phyloP scores from a whole-genome alignment of 2,113 vertebrate genomes.

The Salminus brasiliensis region DNA sequence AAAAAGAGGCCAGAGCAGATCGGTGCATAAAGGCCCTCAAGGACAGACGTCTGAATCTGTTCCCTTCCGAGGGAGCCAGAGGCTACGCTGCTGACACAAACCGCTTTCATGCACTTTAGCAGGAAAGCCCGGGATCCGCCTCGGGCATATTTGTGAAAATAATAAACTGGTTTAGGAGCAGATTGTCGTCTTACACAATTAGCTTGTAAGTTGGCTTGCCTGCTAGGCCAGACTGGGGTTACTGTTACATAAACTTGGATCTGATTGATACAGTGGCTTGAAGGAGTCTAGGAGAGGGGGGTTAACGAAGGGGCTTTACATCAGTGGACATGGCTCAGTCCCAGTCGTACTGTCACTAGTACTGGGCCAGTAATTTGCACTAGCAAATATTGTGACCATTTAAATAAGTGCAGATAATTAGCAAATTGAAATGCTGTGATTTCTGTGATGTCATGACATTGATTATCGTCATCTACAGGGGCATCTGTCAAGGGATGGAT shows the following conservation, averaged over 20 bases:
- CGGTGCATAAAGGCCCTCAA: constrained; percentile 44
- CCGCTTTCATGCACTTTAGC: constrained; percentile 66
- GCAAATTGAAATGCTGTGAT: too few species aligned
- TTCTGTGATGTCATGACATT: too few species aligned
- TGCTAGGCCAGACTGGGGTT: constrained; percentile 64
- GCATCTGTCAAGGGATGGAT: too few species aligned
- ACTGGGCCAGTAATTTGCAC: too few species aligned
- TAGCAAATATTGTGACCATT: too few species aligned
- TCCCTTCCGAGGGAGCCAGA: constrained; percentile 40
- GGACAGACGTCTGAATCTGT: constrained; percentile 46
- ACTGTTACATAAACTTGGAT: constrained; percentile 48
- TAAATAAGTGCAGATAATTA: too few species aligned
- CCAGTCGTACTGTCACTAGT: too few species aligned
- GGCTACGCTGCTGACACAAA: constrained; percentile 46
- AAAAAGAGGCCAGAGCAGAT: constrained; percentile 42
- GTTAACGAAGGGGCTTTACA: too few species aligned
- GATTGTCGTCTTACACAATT: constrained; percentile 76
- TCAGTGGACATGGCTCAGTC: too few species aligned
- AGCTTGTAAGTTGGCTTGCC: constrained; percentile 75
- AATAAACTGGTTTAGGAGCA: constrained; percentile 78
- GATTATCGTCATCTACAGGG: too few species aligned
- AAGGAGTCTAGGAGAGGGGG: not conserved
- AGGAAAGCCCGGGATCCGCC: constrained; percentile 60
- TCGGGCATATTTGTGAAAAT: constrained; percentile 47
- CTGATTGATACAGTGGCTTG: constrained; percentile 19